Percentiles rank a stretch among this genome's conserved stretches.
phyloP scores from a whole-genome alignment of 2,888 invertebrate species.

The Aleiodes leptofemur region DNA sequence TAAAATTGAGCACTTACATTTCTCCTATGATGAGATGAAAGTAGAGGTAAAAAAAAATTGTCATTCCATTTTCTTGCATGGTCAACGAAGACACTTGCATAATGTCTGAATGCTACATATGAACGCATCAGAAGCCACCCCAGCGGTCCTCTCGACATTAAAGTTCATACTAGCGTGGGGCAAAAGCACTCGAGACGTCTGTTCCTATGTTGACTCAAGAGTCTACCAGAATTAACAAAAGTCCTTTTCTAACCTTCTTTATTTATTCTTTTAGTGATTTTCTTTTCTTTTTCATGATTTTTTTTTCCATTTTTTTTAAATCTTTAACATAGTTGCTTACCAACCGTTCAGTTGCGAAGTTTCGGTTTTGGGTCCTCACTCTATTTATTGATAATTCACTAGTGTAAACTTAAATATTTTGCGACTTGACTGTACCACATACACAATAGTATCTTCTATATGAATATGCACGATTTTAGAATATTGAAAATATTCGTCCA shows the following conservation, averaged over 20 bases:
- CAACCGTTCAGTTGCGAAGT: too few species aligned
- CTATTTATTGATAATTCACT: too few species aligned
- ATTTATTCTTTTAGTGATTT: slow-evolving; percentile 22
- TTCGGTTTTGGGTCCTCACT: too few species aligned
- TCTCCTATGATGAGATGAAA: slow-evolving; percentile 34
- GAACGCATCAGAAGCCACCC: slow-evolving; percentile 45
- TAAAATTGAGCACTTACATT: slow-evolving; percentile 4
- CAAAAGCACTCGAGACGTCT: slow-evolving; percentile 67
- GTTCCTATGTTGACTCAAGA: slow-evolving; percentile 67
- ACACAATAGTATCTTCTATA: too few species aligned
- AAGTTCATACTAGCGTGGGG: slow-evolving; percentile 57
- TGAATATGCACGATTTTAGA: too few species aligned
- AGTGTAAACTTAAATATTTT: too few species aligned
- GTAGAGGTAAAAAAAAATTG: slow-evolving; percentile 32
- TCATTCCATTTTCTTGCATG: slow-evolving; percentile 43
- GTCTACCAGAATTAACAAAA: slow-evolving; percentile 68
- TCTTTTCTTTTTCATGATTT: slow-evolving; percentile 15
- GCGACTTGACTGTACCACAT: too few species aligned
- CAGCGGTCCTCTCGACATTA: slow-evolving; percentile 56
- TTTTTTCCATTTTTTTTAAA: slow-evolving; percentile 38
- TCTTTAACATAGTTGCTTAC: too few species aligned
- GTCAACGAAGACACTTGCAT: slow-evolving; percentile 40
- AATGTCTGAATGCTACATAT: slow-evolving; percentile 45
- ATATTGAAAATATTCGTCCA: too few species aligned
- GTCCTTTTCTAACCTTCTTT: slow-evolving; percentile 39